Conservation (phyloP, 2,888 invertebrate genomes). For the Mayetiola destructor region DNA sequence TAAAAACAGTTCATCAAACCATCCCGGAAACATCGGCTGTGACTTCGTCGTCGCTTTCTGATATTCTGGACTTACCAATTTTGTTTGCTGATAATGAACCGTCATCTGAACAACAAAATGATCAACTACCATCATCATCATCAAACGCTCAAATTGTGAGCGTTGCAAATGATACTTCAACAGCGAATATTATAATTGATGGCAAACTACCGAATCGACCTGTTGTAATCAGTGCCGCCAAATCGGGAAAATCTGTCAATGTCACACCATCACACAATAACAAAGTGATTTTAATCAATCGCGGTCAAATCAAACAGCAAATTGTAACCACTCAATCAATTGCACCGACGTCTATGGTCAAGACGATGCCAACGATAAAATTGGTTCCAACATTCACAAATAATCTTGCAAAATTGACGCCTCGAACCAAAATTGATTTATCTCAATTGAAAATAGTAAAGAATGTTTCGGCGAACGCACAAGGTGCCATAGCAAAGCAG, state of each 20-base stretch:
- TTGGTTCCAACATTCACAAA: background rate
- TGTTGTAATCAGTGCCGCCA: background rate
- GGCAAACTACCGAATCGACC: constrained; percentile 3
- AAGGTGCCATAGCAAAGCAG: background rate
- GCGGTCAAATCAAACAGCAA: background rate
- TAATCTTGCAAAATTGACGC: background rate
- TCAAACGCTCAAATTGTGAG: background rate
- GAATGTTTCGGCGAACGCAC: background rate
- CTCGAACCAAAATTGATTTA: background rate
- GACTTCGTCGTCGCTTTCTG: constrained; percentile 36
- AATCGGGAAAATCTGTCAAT: background rate
- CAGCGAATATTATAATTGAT: background rate
- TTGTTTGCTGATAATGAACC: constrained; percentile 46
- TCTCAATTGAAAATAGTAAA: constrained; percentile 4
- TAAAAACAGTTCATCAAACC: background rate
- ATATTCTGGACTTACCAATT: constrained; percentile 50
- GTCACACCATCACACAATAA: background rate
- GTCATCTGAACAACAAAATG: constrained; percentile 23
- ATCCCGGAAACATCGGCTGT: constrained; percentile 10
- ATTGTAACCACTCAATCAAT: background rate
- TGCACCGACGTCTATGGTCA: background rate
- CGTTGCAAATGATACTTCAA: background rate
- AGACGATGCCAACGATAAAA: background rate
- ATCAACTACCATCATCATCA: background rate
- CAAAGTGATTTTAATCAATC: constrained; percentile 8